Conservation (phyloP, 2,113 vertebrate genomes). For the Alethe diademata region DNA sequence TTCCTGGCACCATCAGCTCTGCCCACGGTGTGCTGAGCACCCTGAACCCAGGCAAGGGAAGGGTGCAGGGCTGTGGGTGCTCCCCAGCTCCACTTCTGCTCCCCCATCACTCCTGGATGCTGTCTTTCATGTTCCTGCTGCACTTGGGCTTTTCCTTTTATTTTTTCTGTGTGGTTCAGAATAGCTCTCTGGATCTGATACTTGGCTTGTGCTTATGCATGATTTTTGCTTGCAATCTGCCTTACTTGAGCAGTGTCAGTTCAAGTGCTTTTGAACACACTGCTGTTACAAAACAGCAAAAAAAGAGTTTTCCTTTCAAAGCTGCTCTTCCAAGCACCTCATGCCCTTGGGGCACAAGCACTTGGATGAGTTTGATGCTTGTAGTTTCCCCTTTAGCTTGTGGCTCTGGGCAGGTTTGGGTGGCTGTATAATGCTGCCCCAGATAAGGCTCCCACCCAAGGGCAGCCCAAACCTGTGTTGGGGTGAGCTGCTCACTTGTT, state of each 20-base stretch:
- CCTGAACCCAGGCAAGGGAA: neutral
- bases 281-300: neutral
- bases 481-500: neutral
- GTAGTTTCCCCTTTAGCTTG: neutral
- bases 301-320: neutral
- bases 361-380: neutral
- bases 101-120: neutral
- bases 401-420: neutral
- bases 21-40: accelerated
- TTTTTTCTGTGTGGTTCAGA: neutral
- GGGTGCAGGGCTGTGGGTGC: neutral
- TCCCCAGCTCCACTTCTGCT: neutral
- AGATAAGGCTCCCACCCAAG: neutral
- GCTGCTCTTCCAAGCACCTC: neutral
- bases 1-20: accelerated
- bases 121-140: accelerated
- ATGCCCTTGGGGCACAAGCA: accelerated
- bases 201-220: neutral
- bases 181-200: neutral
- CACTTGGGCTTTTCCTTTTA: too few relatives aligned
- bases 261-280: neutral
- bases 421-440: neutral
- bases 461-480: neutral
- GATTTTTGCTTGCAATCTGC: neutral
- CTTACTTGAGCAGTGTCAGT: neutral